Evolutionary conservation across 2,113 vertebrate species (phyloP), one percentile per base, ranked within the genome.

Genomic region (Leptobrachium ailaonicum): DNA sequence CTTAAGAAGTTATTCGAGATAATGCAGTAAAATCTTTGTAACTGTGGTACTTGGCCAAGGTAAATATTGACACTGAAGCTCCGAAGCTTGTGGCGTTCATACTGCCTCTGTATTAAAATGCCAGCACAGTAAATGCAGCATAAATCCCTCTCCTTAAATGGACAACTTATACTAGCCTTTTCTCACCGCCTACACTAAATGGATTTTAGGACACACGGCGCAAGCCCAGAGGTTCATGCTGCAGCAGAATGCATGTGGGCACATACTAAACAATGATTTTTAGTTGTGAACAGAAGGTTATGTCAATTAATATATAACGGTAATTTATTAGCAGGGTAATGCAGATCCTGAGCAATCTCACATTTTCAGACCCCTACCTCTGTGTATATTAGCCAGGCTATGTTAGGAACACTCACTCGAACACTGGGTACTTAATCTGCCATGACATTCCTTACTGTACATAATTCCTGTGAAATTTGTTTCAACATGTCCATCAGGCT

Each of bases 41-140:
- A 66, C 58, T 11, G 58, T 42, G 20, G 20, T 11, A 40, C 44
- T 20, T 56, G 56, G 80, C 69, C 82, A 80, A 85, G 47, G 45
- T 53, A 80, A 85, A 84, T 76, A 84, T 32, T 2, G 54, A 76
- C 74, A 43, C 9, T 72, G 76, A 75, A 71, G 75, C 84, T 80
- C 80, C 66, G 78, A 1, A 3, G 84, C 80, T 79, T 4, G 1
- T 62, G 6, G 67, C 67, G 71, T 4, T 12, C 50, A 71, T 80
- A 42, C 71, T 60, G 58, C 45, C 82, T 71, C 63, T n/a, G 13
- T 60, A 68, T 60, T 66, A 73, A 80, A 66, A 80, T 58, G 71
- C 12, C 41, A 60, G 11, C 53, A 42, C 56, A 43, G 44, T 58
- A 67, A 67, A 45, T 54, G 62, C 41, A 67, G 77, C 70, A 67